phyloP scores from a whole-genome alignment of 2,797 vertebrate species.

The Acanthornis magna region DNA sequence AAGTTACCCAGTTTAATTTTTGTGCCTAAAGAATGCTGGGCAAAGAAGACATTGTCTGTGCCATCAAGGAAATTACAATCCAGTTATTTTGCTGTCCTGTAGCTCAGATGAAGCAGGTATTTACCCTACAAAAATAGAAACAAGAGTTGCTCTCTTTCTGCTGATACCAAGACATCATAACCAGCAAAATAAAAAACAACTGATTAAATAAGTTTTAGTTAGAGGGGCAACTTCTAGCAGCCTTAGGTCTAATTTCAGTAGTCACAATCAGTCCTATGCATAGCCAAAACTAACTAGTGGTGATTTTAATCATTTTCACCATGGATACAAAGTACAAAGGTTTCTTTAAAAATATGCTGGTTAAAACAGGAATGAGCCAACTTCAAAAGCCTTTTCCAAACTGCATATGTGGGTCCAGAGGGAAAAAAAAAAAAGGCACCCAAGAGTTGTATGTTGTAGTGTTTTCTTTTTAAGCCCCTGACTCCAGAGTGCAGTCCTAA shows the following conservation, averaged over 20 bases:
- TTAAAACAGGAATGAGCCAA: not conserved
- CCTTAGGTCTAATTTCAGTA: not conserved
- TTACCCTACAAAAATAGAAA: not conserved
- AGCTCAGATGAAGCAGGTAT: not conserved
- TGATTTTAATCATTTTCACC: not conserved
- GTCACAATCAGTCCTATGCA: not conserved
- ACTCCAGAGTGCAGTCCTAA: not conserved
- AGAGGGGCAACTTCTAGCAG: not conserved
- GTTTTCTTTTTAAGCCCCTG: not conserved
- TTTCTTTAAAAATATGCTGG: not conserved
- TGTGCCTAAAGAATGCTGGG: not conserved
- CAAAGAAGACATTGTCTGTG: not conserved
- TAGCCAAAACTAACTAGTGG: not conserved
- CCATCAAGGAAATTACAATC: not conserved
- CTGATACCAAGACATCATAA: not conserved
- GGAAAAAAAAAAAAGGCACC: not conserved
- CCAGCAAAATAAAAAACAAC: not conserved
- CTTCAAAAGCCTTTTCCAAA: not conserved
- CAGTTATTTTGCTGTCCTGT: not conserved
- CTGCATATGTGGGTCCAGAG: not conserved
- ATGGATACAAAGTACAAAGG: not conserved
- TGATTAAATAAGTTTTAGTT: not conserved
- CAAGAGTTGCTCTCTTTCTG: not conserved
- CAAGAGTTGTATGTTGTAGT: not conserved
- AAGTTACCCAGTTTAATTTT: not conserved